Evolutionary conservation across 1,140 invertebrate species (phyloP), one percentile per base, ranked within the genome.

Genomic region (Oryctes rhinoceros): DNA sequence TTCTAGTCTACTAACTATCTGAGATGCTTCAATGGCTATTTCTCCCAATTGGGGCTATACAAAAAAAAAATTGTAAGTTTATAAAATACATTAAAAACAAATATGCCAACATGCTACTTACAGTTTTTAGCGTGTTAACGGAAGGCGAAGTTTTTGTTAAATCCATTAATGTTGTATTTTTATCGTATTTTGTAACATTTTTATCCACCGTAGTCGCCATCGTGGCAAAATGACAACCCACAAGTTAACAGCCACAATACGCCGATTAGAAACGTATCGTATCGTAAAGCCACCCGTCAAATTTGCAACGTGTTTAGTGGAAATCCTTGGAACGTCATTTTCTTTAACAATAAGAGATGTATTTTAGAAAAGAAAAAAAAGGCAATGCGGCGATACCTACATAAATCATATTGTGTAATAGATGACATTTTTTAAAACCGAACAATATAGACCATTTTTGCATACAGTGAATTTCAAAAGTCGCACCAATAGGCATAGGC

Each of bases 11-110:
- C 84, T 87, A 18, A 88, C 86, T 78, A 88, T 88, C 81, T 87
- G 85, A 9, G 87, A 86, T 6, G 87, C 87, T 81, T 88, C 86
- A 24, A 88, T 88, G 24, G 86, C 87, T 71, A 88, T 85, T 83
- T 88, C 87, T 44, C 85, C 86, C 75, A 87, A 80, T 39, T 85
- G 81, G 9, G 83, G 79, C 86, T 87, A 65, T 65, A 83, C 83
- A 78, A 37, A 20, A 18, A 30, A 74, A 48, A 76, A 59, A 49
- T 30, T 30, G 24, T n/a, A 79, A 44, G 6, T 7, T 24, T 48
- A 37, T 80, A 76, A 62, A 80, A 76, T 47, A 15, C 5, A n/a
- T 79, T 71, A n/a, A 47, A 79, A 44, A 79, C 11, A 79, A 78
- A 78, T 20, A 30, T 59, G 13, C 35, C 77, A 78, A 47, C 11